Evolutionary conservation across 1,140 invertebrate species (phyloP).

Genomic region (Drosophila gunungcola): DNA sequence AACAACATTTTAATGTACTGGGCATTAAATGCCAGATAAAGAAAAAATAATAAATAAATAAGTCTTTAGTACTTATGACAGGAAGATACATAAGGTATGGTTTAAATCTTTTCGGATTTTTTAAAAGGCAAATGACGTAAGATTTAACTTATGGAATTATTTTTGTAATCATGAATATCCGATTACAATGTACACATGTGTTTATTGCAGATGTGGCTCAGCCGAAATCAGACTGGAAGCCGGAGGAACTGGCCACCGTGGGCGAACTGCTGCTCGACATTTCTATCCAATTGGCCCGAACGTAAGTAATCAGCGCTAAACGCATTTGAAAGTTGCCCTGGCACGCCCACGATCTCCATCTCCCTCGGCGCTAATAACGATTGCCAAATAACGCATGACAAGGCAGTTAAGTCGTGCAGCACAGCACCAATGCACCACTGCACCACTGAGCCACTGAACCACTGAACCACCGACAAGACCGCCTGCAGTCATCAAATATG

Average conservation of each 20-base stretch:
- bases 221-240: slow-evolving; percentile 91
- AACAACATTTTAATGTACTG: too few species aligned
- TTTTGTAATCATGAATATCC: too few species aligned
- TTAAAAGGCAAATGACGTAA: too few species aligned
- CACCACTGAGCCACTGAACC: slow-evolving; percentile 25
- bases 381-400: slow-evolving; percentile 71
- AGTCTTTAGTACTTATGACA: too few species aligned
- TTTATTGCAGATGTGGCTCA: slow-evolving; percentile 88
- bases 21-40: too few species aligned
- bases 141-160: background rate
- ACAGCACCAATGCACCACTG: slow-evolving; percentile 7
- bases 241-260: slow-evolving; percentile 92
- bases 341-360: slow-evolving; percentile 58
- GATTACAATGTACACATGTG: slow-evolving; percentile 1
- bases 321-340: slow-evolving; percentile 69
- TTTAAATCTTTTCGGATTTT: too few species aligned
- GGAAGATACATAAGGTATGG: too few species aligned
- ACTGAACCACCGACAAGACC: slow-evolving; percentile 34
- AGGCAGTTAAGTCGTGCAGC: slow-evolving; percentile 60
- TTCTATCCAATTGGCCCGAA: slow-evolving; percentile 92
- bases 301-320: slow-evolving; percentile 87
- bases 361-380: slow-evolving; percentile 49
- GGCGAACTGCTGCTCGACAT: slow-evolving; percentile 94
- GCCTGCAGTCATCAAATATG: slow-evolving; percentile 64
- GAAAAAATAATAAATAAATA: too few species aligned